These are phyloP conservation scores for Drosophila acutilabella DNA, from an alignment of 2,888 invertebrate genomes.

Conservation along the genomic window DNA sequence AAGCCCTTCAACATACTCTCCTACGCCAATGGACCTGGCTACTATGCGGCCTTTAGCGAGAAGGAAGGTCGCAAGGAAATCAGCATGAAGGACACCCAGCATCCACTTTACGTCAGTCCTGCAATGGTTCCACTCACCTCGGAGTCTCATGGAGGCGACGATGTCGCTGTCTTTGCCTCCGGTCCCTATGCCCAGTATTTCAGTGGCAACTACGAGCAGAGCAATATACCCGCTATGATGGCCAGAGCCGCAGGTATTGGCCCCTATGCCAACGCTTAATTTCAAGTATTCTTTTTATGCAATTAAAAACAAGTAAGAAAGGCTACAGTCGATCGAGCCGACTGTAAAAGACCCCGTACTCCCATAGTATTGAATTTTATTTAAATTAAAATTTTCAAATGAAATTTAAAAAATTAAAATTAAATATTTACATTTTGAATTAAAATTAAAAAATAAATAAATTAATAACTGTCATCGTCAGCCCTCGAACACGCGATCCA, in stretches of 20 bases:
- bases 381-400: too few relatives aligned
- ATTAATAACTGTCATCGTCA: too few relatives aligned
- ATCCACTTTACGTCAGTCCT: conserved; percentile 86
- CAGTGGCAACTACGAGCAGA: conserved; percentile 92
- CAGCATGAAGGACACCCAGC: conserved; percentile 57
- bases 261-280: conserved; percentile 77
- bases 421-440: too few relatives aligned
- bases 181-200: conserved; percentile 93
- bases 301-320: too few relatives aligned
- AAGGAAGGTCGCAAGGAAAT: conserved; percentile 72
- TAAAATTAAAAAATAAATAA: too few relatives aligned
- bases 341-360: too few relatives aligned
- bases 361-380: too few relatives aligned
- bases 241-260: conserved; percentile 91
- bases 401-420: too few relatives aligned
- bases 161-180: conserved; percentile 91
- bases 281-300: conserved; percentile 22
- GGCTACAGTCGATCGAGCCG: too few relatives aligned
- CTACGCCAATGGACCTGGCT: conserved; percentile 92
- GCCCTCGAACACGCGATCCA: too few relatives aligned
- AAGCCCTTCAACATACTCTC: conserved; percentile 89
- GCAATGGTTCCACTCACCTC: conserved; percentile 87
- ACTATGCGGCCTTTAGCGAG: conserved; percentile 83
- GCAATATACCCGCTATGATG: conserved; percentile 91
- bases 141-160: conserved; percentile 92